Conservation (phyloP, 2,797 vertebrate species). For the Gymnocypris eckloni region DNA sequence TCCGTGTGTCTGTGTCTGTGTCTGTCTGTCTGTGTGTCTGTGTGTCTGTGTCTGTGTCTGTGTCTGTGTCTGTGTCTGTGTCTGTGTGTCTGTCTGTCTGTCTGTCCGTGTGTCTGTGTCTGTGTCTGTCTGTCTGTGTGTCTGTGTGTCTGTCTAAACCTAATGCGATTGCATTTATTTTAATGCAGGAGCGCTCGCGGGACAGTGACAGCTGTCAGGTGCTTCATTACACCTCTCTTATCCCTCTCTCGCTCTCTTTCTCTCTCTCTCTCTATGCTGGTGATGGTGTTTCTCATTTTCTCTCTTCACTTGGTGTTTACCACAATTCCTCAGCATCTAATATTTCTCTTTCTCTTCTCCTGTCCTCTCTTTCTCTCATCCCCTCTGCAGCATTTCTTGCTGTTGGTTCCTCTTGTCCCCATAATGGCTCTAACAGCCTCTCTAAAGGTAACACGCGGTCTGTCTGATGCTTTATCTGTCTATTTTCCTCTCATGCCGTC, state of each 20-base stretch:
- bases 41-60: too few relatives aligned
- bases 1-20: too few relatives aligned
- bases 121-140: too few relatives aligned
- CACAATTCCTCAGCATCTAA: constrained; percentile 3
- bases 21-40: too few relatives aligned
- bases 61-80: too few relatives aligned
- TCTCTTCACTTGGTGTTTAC: not conserved
- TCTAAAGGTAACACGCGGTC: constrained; percentile 74
- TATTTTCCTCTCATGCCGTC: not conserved
- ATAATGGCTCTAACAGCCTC: constrained; percentile 72
- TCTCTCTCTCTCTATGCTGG: not conserved
- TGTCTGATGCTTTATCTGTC: constrained; percentile 26
- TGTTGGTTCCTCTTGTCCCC: constrained; percentile 75
- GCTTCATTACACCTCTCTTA: constrained; percentile 47
- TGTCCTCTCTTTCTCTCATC: constrained; percentile 27
- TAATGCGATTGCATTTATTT: constrained; percentile 63
- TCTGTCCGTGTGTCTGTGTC: too few relatives aligned
- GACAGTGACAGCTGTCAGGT: constrained; percentile 66
- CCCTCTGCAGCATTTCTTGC: constrained; percentile 74
- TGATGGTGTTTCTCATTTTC: constrained; percentile 26
- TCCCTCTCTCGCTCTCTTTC: not conserved
- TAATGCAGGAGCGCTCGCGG: constrained; percentile 68
- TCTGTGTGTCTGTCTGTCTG: too few relatives aligned
- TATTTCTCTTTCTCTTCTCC: not conserved
- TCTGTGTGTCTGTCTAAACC: not conserved